Evolutionary conservation across 2,797 vertebrate genomes (phyloP).

Genomic region (Lepilemur ruficaudatus): DNA sequence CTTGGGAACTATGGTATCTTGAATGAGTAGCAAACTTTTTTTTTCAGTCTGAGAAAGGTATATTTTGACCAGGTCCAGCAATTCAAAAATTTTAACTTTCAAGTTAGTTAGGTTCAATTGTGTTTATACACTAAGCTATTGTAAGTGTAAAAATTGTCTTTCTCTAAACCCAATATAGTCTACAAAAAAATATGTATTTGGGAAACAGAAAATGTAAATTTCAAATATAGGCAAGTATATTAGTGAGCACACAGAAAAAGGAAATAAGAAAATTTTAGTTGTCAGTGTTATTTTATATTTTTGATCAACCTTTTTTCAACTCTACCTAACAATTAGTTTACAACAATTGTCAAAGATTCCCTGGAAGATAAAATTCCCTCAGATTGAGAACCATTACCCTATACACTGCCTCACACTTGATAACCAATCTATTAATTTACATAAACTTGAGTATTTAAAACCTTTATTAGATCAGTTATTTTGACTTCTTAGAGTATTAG

Average conservation of each 20-base stretch:
- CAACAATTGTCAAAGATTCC: background rate
- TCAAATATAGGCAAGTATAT: background rate
- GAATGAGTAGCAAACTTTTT: background rate
- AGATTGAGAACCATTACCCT: background rate
- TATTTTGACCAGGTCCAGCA: background rate
- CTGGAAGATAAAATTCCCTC: background rate
- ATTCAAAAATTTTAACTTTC: background rate
- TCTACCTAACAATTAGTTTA: background rate
- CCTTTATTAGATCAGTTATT: background rate
- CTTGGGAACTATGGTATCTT: background rate
- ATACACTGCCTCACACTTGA: background rate
- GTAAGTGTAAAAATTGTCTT: background rate
- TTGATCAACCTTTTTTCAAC: background rate
- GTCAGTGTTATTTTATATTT: background rate
- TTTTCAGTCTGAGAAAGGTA: background rate
- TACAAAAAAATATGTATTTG: background rate
- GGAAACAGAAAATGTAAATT: background rate
- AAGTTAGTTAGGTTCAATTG: background rate
- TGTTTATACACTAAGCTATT: background rate
- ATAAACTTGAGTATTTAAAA: background rate
- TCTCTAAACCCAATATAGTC: background rate
- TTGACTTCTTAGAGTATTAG: background rate
- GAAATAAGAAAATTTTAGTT: background rate
- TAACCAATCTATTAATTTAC: background rate
- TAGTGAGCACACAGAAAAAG: background rate